These are phyloP conservation scores for Gonatopus flavifemur DNA, from an alignment of 1,140 invertebrate species.

Conservation along the genomic window DNA sequence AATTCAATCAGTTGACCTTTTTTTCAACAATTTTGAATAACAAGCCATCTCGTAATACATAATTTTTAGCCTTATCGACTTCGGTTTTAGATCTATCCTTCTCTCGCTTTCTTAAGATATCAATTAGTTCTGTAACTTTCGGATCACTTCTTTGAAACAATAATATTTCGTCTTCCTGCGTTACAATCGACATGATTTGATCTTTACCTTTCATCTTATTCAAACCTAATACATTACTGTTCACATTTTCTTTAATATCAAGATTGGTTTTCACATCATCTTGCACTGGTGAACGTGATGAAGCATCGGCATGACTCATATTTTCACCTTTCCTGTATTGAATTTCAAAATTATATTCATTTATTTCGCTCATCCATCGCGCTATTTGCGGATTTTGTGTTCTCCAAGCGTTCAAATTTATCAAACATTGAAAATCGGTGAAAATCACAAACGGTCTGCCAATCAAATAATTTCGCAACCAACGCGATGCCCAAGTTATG, in stretches of 20 bases:
- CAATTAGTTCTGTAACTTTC: too few species aligned
- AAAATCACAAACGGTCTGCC: neutral
- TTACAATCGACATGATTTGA: too few species aligned
- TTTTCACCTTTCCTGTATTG: neutral
- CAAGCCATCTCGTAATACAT: conserved; percentile 3
- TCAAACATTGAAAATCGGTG: conserved; percentile 1
- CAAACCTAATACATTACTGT: too few species aligned
- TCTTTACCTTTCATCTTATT: too few species aligned
- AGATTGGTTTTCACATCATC: too few species aligned
- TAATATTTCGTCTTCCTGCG: too few species aligned
- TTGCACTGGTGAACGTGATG: neutral
- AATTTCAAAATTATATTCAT: neutral
- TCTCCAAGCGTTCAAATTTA: neutral
- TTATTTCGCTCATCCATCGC: neutral
- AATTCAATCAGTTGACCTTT: conserved; percentile 4
- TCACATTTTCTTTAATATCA: too few species aligned
- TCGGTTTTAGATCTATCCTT: neutral
- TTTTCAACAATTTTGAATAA: conserved; percentile 16
- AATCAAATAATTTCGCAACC: conserved; percentile 9
- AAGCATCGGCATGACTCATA: neutral
- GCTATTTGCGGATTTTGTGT: neutral
- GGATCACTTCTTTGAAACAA: too few species aligned
- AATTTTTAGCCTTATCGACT: conserved; percentile 11
- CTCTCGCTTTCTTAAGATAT: too few species aligned
- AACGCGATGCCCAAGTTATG: neutral